Percentiles rank a stretch among this genome's conserved stretches.
Evolutionary conservation across 2,113 vertebrate genomes (phyloP).

Genomic region (Callipepla californica): DNA sequence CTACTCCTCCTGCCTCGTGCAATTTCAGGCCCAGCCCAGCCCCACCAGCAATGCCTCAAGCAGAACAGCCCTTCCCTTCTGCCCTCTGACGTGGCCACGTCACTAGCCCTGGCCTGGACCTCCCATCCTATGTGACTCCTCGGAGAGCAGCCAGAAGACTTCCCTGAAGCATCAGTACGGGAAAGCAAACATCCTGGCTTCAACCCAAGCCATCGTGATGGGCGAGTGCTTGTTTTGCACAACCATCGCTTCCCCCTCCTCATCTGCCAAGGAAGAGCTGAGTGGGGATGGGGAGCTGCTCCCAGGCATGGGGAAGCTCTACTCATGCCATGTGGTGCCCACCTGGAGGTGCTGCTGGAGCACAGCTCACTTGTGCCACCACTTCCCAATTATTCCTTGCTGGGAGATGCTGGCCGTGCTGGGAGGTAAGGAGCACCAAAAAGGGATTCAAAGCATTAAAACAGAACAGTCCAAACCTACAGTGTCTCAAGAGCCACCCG

Average conservation of each 20-base stretch:
- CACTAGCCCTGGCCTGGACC: not conserved
- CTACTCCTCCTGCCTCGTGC: slow-evolving; percentile 58
- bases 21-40: not conserved
- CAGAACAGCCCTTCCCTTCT: not conserved
- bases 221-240: not conserved
- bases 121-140: slow-evolving; percentile 33
- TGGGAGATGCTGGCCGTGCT: not conserved
- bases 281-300: not conserved
- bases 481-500: not conserved
- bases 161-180: not conserved
- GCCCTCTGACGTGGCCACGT: accelerated
- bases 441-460: not conserved
- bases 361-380: not conserved
- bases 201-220: not conserved
- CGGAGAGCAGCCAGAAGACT: not conserved
- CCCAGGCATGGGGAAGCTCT: not conserved
- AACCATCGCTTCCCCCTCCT: not conserved
- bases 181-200: not conserved
- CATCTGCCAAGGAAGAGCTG: not conserved
- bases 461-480: not conserved
- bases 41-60: not conserved
- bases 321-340: not conserved
- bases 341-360: not conserved
- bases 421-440: not conserved
- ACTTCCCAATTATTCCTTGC: no score